phyloP scores from a whole-genome alignment of 2,888 invertebrate species.

The Bombylius discolor region DNA sequence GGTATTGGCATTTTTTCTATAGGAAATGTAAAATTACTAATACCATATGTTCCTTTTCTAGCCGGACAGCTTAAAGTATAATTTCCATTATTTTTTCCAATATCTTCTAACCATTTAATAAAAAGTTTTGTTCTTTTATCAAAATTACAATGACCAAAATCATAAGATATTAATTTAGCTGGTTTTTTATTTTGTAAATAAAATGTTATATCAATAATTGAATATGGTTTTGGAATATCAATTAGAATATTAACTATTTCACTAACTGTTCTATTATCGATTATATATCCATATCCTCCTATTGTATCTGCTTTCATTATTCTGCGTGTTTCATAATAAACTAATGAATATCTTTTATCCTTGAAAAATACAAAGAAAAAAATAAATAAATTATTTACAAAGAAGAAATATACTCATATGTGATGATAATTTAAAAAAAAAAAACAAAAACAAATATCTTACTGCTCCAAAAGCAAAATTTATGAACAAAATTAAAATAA shows the following conservation, averaged over 20 bases:
- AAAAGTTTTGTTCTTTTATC: not conserved
- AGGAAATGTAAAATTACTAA: not conserved
- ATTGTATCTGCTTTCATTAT: not conserved
- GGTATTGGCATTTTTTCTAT: not conserved
- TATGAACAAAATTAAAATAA: too few species aligned
- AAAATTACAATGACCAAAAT: not conserved
- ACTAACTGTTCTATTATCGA: not conserved
- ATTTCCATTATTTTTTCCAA: not conserved
- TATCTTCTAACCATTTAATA: not conserved
- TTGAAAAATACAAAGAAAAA: not conserved
- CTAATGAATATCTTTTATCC: not conserved
- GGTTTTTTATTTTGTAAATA: not conserved
- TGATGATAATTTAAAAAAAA: too few species aligned
- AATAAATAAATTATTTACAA: not conserved
- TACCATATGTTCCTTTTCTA: not conserved
- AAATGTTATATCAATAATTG: not conserved
- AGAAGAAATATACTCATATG: too few species aligned
- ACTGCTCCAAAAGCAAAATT: too few species aligned
- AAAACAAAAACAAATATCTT: too few species aligned
- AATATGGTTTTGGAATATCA: not conserved
- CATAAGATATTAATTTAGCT: not conserved
- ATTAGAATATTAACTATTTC: not conserved
- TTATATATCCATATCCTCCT: not conserved
- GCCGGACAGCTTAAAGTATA: not conserved
- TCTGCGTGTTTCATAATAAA: not conserved